Evolutionary conservation across 2,113 vertebrate species (phyloP), one percentile per base, ranked within the genome.

Genomic region (Dicaeum eximium): DNA sequence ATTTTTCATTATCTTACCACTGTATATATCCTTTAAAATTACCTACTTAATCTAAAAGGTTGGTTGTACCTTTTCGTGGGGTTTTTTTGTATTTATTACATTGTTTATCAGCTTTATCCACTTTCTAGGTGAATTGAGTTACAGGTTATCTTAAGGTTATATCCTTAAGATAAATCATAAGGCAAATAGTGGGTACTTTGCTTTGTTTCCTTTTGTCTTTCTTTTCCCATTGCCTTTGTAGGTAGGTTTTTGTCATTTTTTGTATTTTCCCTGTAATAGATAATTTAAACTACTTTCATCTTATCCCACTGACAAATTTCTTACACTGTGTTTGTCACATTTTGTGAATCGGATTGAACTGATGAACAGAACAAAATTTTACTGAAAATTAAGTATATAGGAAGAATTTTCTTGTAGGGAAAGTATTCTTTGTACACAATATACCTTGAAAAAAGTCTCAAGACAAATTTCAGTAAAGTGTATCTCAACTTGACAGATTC

Each of bases 381-480:
- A 54, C 12, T 53, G 42, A 61, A 50, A 64, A 67, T 58, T 13
- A 44, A 15, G 11, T 28, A 15, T 18, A 8, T 9, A 11, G 28
- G 31, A 87, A 73, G 15, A 37, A 45, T 42, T 72, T 62, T 67
- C 13, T 74, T 7, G 7, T 8, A 45, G 11, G 17, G 7, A 40
- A 61, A 18, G 1, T 45, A 3, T 21, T 44, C 4, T 18, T 65
- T 42, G 3, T 71, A 27, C 12, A 15, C 13, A 51, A 0, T 23
- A 1, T 35, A 16, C 12, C 54, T 74, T 61, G 31, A 72, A 22
- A 22, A 22, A 70, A 92, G 3, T 0, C 0, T 35, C 6, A 14
- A 15, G 27, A 40, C 16, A 4, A 30, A 5, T 74, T 93, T 25
- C 16, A 56, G n/a, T 66, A 18, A 12, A 30, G 4, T 7, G 11